Base-by-base conservation (phyloP, 2,888 invertebrate genomes). In the Lasiommata megera region DNA sequence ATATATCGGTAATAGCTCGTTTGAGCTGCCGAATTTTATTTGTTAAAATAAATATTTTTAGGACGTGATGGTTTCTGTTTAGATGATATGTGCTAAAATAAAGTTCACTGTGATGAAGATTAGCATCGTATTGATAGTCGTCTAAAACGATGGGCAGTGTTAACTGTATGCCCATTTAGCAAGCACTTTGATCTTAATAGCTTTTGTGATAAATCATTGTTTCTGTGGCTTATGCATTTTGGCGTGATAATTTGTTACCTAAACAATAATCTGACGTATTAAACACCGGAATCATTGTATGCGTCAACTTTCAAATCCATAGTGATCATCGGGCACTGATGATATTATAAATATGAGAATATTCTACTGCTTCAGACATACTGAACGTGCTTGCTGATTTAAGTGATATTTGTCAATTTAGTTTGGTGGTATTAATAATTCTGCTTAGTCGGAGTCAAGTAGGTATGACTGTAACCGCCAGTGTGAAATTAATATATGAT, bases 61-160 rank as follows among this genome's bases (percentile, higher is more conserved):
- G 67, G 70, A 67, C 72, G 74, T 78, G 74, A 76, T 83, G 81
- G 83, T 87, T 48, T n/a, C 18, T 83, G 80, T 82, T 88, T 87
- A 87, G 83, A 80, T 81, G 71, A 72, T 75, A 83, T 71, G 81
- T 84, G 86, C 84, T 86, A 84, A 88, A 85, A 87, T 79, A 67
- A 70, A 79, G 74, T 81, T 73, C 71, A 73, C 76, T 67, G 74
- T 67, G 67, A 71, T 71, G 71, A 79, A 81, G 79, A 82, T 84
- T 83, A 84, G 80, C 80, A 72, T 77, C 68, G 70, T 73, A 79
- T 80, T 78, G 80, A 83, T 81, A 79, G 77, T 72, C 76, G 72
- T 72, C 73, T 40, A 74, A 74, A 72, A 66, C 71, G 68, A 81
- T 84, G 79, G 83, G 81, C 74, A 80, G 80, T 81, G 84, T 81